Conservation (phyloP, 2,797 vertebrate genomes). For the Lepus oiostolus region DNA sequence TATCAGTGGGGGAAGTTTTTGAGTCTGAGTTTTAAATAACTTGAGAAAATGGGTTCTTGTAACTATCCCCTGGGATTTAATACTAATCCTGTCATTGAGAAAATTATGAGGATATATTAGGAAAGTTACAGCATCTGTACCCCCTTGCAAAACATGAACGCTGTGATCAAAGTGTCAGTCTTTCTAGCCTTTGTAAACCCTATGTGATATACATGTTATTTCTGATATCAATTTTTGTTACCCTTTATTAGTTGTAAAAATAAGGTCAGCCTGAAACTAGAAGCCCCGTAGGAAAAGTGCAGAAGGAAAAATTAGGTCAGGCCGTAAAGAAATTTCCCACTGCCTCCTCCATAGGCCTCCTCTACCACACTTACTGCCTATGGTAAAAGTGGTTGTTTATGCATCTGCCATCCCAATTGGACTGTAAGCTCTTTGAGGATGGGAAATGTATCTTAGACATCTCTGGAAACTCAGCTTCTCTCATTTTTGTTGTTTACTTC, state of each 20-base stretch:
- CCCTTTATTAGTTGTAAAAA: constrained; percentile 4
- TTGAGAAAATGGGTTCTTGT: constrained; percentile 77
- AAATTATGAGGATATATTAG: constrained; percentile 79
- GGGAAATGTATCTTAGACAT: neutral
- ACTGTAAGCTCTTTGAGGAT: neutral
- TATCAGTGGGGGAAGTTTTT: constrained; percentile 65
- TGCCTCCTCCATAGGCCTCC: neutral
- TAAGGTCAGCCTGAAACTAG: neutral
- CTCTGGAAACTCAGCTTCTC: neutral
- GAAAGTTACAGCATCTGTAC: constrained; percentile 54
- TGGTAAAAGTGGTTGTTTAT: neutral
- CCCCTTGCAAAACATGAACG: constrained; percentile 42
- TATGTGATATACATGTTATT: neutral
- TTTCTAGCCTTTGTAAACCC: neutral
- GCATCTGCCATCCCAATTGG: neutral
- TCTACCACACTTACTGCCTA: neutral
- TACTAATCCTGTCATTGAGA: constrained; percentile 80
- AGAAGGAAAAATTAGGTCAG: neutral
- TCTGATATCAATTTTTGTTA: neutral
- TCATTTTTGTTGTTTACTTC: neutral
- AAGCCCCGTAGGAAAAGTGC: neutral
- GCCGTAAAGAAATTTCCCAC: neutral
- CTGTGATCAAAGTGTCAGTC: neutral
- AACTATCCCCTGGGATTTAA: constrained; percentile 68
- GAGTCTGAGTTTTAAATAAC: constrained; percentile 82